phyloP scores from a whole-genome alignment of 1,140 invertebrate genomes.

The Cotesia chilonis region DNA sequence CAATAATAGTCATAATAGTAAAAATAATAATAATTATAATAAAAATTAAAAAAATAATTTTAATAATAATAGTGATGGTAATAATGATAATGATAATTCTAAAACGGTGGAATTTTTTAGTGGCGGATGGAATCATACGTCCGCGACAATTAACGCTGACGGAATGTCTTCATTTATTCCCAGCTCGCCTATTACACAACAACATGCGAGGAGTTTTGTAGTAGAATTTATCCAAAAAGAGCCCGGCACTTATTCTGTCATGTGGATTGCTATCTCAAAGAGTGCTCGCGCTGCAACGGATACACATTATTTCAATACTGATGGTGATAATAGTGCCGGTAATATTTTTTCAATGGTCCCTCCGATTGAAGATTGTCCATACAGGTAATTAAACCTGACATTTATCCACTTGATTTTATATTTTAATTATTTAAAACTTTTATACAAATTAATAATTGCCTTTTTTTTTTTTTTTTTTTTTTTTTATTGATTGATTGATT shows the following conservation, averaged over 20 bases:
- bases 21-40: slow-evolving; percentile 43
- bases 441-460: slow-evolving; percentile 8
- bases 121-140: slow-evolving; percentile 73
- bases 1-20: too few relatives aligned
- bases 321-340: slow-evolving; percentile 52
- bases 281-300: slow-evolving; percentile 64
- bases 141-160: slow-evolving; percentile 24
- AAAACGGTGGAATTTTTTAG: slow-evolving; percentile 76
- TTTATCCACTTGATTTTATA: too few relatives aligned
- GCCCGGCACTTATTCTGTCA: slow-evolving; percentile 75
- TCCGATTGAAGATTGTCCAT: slow-evolving; percentile 72
- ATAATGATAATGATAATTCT: slow-evolving; percentile 44
- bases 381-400: slow-evolving; percentile 68
- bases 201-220: slow-evolving; percentile 74
- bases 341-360: slow-evolving; percentile 65
- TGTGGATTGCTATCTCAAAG: slow-evolving; percentile 82
- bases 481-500: slow-evolving; percentile 1
- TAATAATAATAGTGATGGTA: slow-evolving; percentile 28
- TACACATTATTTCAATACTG: slow-evolving; percentile 21
- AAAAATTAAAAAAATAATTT: slow-evolving; percentile 44
- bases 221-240: slow-evolving; percentile 77
- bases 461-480: background rate
- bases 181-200: slow-evolving; percentile 49
- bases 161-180: slow-evolving; percentile 5
- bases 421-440: too few relatives aligned